Evolutionary conservation across 92 coral and sea anemone genomes (phyloP).

Genomic region (Pocillopora grandis): DNA sequence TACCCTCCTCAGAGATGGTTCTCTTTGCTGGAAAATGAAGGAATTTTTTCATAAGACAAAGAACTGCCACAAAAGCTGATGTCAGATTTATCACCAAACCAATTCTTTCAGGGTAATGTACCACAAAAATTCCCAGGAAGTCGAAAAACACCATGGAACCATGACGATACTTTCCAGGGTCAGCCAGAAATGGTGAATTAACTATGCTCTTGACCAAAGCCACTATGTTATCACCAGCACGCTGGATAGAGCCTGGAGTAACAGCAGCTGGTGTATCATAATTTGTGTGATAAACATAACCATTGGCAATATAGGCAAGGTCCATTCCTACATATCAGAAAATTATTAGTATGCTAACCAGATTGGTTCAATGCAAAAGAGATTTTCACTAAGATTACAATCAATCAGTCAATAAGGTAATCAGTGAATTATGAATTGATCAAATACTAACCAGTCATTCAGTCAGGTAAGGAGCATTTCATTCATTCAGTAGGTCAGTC

Average conservation of each 20-base stretch:
- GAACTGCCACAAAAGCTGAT: constrained; percentile 60
- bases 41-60: constrained; percentile 65
- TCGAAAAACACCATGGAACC: constrained; percentile 97
- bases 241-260: constrained; percentile 91
- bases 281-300: constrained; percentile 91
- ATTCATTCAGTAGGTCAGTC: no score
- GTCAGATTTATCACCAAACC: constrained; percentile 78
- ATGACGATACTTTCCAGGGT: constrained; percentile 94
- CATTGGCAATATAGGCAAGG: constrained; percentile 94
- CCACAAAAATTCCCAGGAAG: constrained; percentile 80
- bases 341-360: background rate
- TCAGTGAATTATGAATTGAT: no score
- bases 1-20: constrained; percentile 36
- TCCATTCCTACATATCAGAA: constrained; percentile 69
- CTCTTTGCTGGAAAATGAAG: constrained; percentile 30
- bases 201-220: constrained; percentile 77
- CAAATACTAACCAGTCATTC: no score
- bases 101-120: constrained; percentile 92
- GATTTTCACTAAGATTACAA: no score
- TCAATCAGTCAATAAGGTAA: no score
- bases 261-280: constrained; percentile 88
- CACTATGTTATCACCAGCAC: constrained; percentile 94
- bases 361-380: no score
- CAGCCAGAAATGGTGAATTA: constrained; percentile 80
- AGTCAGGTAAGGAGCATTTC: no score